phyloP scores from a whole-genome alignment of 1,140 invertebrate species.

The Zophobas morio region DNA sequence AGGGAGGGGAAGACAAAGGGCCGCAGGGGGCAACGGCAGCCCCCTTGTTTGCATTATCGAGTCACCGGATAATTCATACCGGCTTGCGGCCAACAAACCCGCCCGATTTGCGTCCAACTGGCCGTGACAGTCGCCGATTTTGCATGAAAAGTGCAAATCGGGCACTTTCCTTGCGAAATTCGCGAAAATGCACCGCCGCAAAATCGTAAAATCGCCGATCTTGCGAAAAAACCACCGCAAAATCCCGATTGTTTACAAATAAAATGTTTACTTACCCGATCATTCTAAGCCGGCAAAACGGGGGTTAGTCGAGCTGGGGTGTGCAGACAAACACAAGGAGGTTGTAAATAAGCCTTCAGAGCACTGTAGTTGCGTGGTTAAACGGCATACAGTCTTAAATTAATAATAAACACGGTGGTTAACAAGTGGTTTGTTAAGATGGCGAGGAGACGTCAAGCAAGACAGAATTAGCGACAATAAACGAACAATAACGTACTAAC shows the following conservation, averaged over 20 bases:
- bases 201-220: slow-evolving; percentile 10
- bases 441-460: slow-evolving; percentile 53
- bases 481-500: slow-evolving; percentile 50
- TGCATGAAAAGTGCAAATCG: background rate
- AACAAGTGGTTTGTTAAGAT: slow-evolving; percentile 61
- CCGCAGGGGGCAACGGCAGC: background rate
- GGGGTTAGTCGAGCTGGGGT: slow-evolving; percentile 17
- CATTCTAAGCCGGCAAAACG: slow-evolving; percentile 49
- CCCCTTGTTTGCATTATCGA: background rate
- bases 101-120: background rate
- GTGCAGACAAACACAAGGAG: slow-evolving; percentile 34
- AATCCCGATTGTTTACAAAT: slow-evolving; percentile 17
- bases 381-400: slow-evolving; percentile 54
- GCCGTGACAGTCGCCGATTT: background rate
- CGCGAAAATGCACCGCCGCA: background rate
- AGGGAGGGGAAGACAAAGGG: background rate
- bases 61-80: background rate
- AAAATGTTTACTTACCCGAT: slow-evolving; percentile 54
- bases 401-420: slow-evolving; percentile 54
- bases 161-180: background rate
- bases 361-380: slow-evolving; percentile 53
- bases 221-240: background rate
- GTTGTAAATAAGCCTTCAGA: slow-evolving; percentile 45
- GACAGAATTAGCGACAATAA: slow-evolving; percentile 49
- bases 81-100: background rate